phyloP scores from a whole-genome alignment of 1,140 invertebrate genomes.

The Megalopta genalis region DNA sequence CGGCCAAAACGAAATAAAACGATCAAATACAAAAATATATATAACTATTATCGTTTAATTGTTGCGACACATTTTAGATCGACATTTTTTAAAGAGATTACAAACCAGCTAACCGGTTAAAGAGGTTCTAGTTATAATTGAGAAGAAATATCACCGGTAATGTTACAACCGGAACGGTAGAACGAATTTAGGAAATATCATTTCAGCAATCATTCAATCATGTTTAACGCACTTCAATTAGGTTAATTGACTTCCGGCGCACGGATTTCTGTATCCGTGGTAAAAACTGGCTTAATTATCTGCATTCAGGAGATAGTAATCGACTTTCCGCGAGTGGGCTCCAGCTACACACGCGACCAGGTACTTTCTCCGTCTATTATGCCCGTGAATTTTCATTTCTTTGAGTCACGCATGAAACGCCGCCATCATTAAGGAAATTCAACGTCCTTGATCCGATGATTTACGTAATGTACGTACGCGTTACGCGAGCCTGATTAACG shows the following conservation, averaged over 20 bases:
- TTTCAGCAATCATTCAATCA: neutral
- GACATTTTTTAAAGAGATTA: no score
- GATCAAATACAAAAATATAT: no score
- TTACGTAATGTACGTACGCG: neutral
- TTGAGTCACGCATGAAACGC: neutral
- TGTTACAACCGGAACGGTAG: no score
- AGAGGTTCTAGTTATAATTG: no score
- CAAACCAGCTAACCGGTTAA: no score
- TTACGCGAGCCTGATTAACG: no score
- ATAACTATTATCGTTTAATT: no score
- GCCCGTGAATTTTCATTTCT: slow-evolving; percentile 19
- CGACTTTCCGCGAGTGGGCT: neutral
- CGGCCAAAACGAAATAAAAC: no score
- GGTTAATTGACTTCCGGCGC: neutral
- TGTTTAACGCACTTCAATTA: neutral
- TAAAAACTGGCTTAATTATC: slow-evolving; percentile 2
- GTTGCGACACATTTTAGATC: no score
- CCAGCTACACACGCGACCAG: neutral
- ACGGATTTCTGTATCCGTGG: neutral
- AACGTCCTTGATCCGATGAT: neutral
- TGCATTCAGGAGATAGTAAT: neutral
- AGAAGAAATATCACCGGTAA: no score
- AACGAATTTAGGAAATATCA: neutral
- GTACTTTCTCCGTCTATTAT: slow-evolving; percentile 23
- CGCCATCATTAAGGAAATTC: neutral